These are phyloP conservation scores for Rhagonycha fulva DNA, from an alignment of 2,888 invertebrate species.

Conservation along the genomic window DNA sequence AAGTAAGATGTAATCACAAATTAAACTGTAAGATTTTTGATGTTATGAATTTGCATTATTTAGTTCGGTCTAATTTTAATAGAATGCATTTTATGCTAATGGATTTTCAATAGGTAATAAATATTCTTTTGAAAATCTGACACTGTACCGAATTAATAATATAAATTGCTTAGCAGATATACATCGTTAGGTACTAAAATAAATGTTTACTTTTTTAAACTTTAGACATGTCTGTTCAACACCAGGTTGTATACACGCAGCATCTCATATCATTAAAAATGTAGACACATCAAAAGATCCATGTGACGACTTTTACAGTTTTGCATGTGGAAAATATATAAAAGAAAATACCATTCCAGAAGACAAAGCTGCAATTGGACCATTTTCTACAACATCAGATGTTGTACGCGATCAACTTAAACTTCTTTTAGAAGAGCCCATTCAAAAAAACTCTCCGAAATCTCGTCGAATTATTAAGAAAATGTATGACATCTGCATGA, in stretches of 20 bases:
- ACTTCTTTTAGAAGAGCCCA: slow-evolving; percentile 69
- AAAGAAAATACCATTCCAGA: slow-evolving; percentile 76
- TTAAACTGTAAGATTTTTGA: too few relatives aligned
- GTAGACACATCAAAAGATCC: slow-evolving; percentile 75
- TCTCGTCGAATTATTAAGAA: slow-evolving; percentile 79
- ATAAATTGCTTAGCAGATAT: not conserved
- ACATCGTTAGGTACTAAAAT: not conserved
- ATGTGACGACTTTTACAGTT: slow-evolving; percentile 82
- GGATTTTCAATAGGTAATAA: too few relatives aligned
- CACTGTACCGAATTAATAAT: not conserved
- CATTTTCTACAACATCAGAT: slow-evolving; percentile 76
- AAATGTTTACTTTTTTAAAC: slow-evolving; percentile 3
- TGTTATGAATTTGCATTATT: too few relatives aligned
- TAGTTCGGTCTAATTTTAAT: too few relatives aligned
- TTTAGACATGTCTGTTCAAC: slow-evolving; percentile 64
- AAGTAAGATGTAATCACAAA: too few relatives aligned
- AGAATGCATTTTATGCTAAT: too few relatives aligned
- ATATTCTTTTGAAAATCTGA: too few relatives aligned
- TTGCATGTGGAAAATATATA: slow-evolving; percentile 77
- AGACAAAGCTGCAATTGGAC: slow-evolving; percentile 77
- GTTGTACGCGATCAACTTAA: slow-evolving; percentile 74
- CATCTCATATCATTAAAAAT: slow-evolving; percentile 70
- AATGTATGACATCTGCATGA: slow-evolving; percentile 86
- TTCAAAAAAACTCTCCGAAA: slow-evolving; percentile 63
- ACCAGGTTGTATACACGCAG: slow-evolving; percentile 81